phyloP scores from a whole-genome alignment of 2,113 vertebrate genomes.

The Tauraco erythrolophus region DNA sequence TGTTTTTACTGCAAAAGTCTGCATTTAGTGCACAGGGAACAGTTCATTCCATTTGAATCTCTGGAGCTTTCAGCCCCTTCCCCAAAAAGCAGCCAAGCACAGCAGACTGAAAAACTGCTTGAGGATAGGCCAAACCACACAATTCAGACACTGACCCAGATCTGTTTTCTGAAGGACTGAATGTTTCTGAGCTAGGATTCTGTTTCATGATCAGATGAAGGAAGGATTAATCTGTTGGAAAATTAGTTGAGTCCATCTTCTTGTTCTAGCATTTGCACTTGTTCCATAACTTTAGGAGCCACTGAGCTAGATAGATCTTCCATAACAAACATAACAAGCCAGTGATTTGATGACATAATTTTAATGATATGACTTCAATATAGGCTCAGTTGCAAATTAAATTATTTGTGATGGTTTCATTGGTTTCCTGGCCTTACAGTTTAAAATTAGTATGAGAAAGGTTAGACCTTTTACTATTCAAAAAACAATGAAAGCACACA shows the following conservation, averaged over 20 bases:
- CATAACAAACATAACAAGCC: not conserved
- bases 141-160: conserved; percentile 1
- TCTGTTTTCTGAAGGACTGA: conserved; percentile 12
- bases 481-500: not conserved
- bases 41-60: not conserved
- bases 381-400: not conserved
- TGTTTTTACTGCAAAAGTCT: not conserved
- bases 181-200: conserved; percentile 19
- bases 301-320: not conserved
- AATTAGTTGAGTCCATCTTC: conserved; percentile 27
- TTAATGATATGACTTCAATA: conserved; percentile 7
- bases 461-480: not conserved
- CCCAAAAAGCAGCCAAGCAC: conserved; percentile 19
- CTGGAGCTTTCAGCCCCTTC: conserved; percentile 14
- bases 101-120: not conserved
- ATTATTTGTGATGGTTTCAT: not conserved
- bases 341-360: not conserved
- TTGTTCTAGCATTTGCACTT: not conserved
- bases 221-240: conserved; percentile 11
- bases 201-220: conserved; percentile 24
- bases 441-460: not conserved
- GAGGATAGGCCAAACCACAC: conserved; percentile 37
- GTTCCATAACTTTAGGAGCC: not conserved
- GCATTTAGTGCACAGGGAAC: not conserved
- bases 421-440: not conserved